phyloP scores from a whole-genome alignment of 2,113 vertebrate genomes.

The Gavialis gangeticus region DNA sequence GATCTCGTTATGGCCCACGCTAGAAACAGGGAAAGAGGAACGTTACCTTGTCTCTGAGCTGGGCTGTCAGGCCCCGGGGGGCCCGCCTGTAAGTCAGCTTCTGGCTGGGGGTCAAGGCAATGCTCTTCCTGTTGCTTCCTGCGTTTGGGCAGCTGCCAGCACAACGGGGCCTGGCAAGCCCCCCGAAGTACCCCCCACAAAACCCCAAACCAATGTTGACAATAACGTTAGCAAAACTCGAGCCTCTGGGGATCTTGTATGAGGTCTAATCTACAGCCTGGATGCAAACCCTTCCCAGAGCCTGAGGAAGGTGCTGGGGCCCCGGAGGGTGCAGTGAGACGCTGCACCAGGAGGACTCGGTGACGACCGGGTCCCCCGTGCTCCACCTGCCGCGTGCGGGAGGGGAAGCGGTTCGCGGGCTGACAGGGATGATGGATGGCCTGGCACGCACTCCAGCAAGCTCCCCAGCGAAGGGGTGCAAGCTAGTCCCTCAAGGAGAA shows the following conservation, averaged over 20 bases:
- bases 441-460: background rate
- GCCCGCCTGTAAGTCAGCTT: no score
- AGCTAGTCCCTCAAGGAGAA: background rate
- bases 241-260: background rate
- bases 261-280: background rate
- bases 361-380: background rate
- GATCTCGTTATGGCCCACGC: constrained; percentile 98
- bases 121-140: background rate
- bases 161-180: background rate
- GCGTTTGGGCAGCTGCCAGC: background rate
- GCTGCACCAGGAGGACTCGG: background rate
- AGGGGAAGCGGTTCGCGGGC: background rate
- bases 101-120: background rate
- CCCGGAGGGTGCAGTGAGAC: background rate
- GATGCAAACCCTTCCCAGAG: background rate
- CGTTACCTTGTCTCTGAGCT: fast-evolving
- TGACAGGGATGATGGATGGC: background rate
- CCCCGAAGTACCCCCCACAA: no score
- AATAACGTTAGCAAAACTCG: background rate
- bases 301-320: background rate
- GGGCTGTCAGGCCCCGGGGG: no score
- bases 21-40: constrained; percentile 56
- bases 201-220: no score
- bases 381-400: background rate
- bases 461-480: background rate